Evolutionary conservation across 2,888 invertebrate species (phyloP), one percentile per base, ranked within the genome.

Genomic region (Drosophila neoperkinsi): DNA sequence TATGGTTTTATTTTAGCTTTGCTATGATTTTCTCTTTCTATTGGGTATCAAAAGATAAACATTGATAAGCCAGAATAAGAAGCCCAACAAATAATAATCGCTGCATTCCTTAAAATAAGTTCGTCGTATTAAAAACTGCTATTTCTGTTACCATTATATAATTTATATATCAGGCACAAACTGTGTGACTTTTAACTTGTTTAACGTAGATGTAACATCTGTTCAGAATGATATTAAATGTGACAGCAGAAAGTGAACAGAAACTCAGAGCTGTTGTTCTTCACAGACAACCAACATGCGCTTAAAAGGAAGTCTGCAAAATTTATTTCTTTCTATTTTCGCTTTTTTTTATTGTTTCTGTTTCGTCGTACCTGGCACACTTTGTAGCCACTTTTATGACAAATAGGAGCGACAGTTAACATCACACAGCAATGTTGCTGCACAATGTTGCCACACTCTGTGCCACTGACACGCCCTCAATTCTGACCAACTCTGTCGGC

Each of bases 361-460:
- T 25, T 13, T 16, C 61, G 50, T 55, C 65, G 41, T 58, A 82
- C 71, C 71, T 84, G 80, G 66, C 74, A 73, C 83, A 85, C 83
- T 90, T 90, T 85, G 84, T 90, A 72, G 88, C 88, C 77, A 80
- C 81, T 85, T 90, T 90, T 90, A 90, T 88, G 84, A 88, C 90
- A 85, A 77, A 90, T 85, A 77, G 64, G 56, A 74, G 76, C 71
- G 69, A 49, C 52, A 62, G 31, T 57, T 51, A 58, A 65, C 57
- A 33, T 52, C 58, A 57, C 43, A 49, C 53, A 28, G 38, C 50
- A 30, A 38, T 38, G 25, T 25, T 34, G 55, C 36, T 55, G 55
- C 28, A 55, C 49, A 41, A 77, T 84, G 74, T 85, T 76, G 88
- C 87, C 84, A 85, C 60, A 51, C 57, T 56, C 43, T 43, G 58